These are phyloP conservation scores for Notodonta dromedarius DNA, from an alignment of 2,888 invertebrate genomes.

Conservation along the genomic window DNA sequence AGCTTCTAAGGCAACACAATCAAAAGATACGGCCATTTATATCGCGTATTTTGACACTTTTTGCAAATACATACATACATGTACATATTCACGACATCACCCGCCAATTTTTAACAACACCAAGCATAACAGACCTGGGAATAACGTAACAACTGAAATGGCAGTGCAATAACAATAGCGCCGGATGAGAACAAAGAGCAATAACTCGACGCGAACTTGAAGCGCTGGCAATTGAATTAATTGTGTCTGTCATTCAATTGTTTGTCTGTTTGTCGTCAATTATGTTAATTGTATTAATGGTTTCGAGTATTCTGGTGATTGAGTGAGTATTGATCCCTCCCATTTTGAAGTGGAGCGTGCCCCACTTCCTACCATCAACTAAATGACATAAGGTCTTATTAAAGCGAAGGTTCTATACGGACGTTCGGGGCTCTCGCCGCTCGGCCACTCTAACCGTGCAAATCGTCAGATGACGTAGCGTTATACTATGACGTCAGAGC, in stretches of 20 bases:
- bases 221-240: conserved; percentile 32
- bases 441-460: no score
- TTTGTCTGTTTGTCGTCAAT: conserved; percentile 22
- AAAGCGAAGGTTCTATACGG: no score
- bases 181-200: conserved; percentile 26
- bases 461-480: no score
- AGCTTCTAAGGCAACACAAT: no score
- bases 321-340: not conserved
- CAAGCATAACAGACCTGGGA: conserved; percentile 17
- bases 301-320: conserved; percentile 5
- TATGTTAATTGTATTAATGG: conserved; percentile 19
- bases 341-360: no score
- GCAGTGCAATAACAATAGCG: conserved; percentile 22
- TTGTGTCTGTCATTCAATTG: conserved; percentile 23
- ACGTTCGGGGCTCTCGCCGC: no score
- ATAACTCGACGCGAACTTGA: conserved; percentile 22
- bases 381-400: no score
- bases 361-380: no score
- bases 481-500: no score
- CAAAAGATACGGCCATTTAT: no score
- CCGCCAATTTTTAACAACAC: not conserved
- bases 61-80: not conserved
- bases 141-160: conserved; percentile 18
- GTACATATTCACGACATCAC: not conserved
- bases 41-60: no score